A percentile compares a stretch with the other conserved stretches of the same genome.
These are phyloP conservation scores for Melanogrammus aeglefinus DNA, from an alignment of 2,797 vertebrate genomes.

Conservation along the genomic window DNA sequence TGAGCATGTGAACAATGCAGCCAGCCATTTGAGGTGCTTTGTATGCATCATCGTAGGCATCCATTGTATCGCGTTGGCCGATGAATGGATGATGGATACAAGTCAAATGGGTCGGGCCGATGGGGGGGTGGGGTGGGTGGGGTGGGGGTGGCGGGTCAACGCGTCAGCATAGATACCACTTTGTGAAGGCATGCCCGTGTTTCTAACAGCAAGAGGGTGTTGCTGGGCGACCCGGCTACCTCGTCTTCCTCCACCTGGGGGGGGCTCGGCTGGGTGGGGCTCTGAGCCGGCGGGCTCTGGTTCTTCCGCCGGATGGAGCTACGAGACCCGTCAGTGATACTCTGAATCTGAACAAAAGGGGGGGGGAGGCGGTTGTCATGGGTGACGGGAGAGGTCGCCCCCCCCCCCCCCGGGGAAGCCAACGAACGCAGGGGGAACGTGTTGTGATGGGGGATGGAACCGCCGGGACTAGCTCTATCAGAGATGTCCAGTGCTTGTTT, in stretches of 20 bases:
- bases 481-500: neutral
- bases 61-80: neutral
- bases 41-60: too few relatives aligned
- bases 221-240: conserved; percentile 70
- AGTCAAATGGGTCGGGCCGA: neutral
- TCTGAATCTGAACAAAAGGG: conserved; percentile 84
- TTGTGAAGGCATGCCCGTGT: conserved; percentile 57
- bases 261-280: conserved; percentile 69
- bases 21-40: too few relatives aligned
- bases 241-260: conserved; percentile 77
- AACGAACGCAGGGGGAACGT: conserved; percentile 8
- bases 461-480: neutral
- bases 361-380: neutral
- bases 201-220: conserved; percentile 30
- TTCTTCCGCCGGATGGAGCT: conserved; percentile 88
- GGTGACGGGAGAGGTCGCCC: conserved; percentile 45
- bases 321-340: conserved; percentile 87
- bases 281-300: conserved; percentile 56
- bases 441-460: neutral
- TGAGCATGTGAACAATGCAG: neutral
- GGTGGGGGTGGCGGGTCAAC: too few relatives aligned
- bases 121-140: neutral
- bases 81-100: conserved; percentile 1
- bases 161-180: conserved; percentile 46
- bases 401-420: conserved; percentile 45